Evolutionary conservation across 2,888 invertebrate species (phyloP).

Genomic region (Crioceris asparagi): DNA sequence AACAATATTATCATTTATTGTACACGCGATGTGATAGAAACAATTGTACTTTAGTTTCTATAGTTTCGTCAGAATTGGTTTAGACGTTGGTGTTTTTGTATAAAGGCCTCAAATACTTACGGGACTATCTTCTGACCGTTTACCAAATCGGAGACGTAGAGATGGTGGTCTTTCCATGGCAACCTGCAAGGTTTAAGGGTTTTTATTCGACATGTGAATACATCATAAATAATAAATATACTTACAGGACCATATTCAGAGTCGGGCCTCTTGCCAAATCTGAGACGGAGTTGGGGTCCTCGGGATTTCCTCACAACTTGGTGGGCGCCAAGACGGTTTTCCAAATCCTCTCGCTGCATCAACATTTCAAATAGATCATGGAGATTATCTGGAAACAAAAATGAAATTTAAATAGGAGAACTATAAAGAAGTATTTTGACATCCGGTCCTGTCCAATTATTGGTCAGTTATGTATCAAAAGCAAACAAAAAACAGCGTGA

Average conservation of each 20-base stretch:
- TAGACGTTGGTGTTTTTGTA: too few species aligned
- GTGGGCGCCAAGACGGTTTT: constrained; percentile 50
- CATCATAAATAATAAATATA: too few species aligned
- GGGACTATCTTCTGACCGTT: constrained; percentile 15
- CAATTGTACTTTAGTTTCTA: too few species aligned
- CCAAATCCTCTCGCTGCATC: constrained; percentile 53
- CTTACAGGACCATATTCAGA: constrained; percentile 49
- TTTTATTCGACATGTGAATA: background rate
- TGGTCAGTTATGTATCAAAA: too few species aligned
- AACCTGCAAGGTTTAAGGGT: constrained; percentile 9
- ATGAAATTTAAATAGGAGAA: too few species aligned
- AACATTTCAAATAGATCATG: constrained; percentile 52
- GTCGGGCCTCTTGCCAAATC: constrained; percentile 68
- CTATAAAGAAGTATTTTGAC: too few species aligned
- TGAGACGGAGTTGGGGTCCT: constrained; percentile 63
- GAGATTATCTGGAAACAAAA: constrained; percentile 35
- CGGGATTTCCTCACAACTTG: constrained; percentile 67
- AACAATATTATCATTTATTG: too few species aligned
- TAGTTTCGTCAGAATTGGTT: too few species aligned
- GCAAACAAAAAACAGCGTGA: too few species aligned
- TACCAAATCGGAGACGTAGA: constrained; percentile 18
- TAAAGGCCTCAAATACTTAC: constrained; percentile 8
- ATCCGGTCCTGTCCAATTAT: too few species aligned
- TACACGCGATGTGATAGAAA: too few species aligned
- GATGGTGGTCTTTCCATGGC: constrained; percentile 15